phyloP scores from a whole-genome alignment of 2,888 invertebrate genomes.

The Cetonia aurata region DNA sequence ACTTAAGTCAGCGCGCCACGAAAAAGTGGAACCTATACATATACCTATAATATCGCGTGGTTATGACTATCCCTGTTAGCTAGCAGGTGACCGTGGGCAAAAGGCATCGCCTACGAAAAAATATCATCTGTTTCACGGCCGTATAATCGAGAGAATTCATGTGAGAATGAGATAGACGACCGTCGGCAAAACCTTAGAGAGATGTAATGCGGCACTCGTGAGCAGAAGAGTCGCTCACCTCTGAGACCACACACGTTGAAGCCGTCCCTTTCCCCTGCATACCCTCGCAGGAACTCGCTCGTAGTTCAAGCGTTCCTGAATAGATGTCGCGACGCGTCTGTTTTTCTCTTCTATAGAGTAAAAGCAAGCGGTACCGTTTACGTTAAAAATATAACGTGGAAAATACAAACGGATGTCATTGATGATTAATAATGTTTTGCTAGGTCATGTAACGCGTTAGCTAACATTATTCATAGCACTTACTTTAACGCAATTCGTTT shows the following conservation, averaged over 20 bases:
- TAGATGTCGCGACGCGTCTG: conserved; percentile 55
- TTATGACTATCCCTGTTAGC: conserved; percentile 19
- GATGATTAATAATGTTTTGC: too few relatives aligned
- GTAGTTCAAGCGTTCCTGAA: conserved; percentile 49
- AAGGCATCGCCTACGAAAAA: conserved; percentile 36
- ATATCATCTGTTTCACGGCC: conserved; percentile 45
- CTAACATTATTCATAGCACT: too few relatives aligned
- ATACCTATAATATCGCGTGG: conserved; percentile 13
- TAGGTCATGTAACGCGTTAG: too few relatives aligned
- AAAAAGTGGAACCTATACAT: not conserved
- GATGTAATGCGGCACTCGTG: conserved; percentile 63
- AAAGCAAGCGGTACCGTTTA: too few relatives aligned
- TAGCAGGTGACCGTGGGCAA: conserved; percentile 43
- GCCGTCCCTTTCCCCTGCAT: conserved; percentile 49
- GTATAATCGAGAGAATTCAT: conserved; percentile 47
- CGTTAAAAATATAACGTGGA: too few relatives aligned
- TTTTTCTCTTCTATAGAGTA: conserved; percentile 1
- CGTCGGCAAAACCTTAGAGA: conserved; percentile 56
- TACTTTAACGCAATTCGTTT: too few relatives aligned
- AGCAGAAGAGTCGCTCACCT: conserved; percentile 64
- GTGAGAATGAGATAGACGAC: conserved; percentile 52
- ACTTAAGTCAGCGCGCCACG: not conserved
- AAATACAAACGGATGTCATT: too few relatives aligned
- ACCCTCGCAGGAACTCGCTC: conserved; percentile 37
- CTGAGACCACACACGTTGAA: conserved; percentile 66